phyloP scores from a whole-genome alignment of 2,797 vertebrate genomes.

The Ispidina lecontei region DNA sequence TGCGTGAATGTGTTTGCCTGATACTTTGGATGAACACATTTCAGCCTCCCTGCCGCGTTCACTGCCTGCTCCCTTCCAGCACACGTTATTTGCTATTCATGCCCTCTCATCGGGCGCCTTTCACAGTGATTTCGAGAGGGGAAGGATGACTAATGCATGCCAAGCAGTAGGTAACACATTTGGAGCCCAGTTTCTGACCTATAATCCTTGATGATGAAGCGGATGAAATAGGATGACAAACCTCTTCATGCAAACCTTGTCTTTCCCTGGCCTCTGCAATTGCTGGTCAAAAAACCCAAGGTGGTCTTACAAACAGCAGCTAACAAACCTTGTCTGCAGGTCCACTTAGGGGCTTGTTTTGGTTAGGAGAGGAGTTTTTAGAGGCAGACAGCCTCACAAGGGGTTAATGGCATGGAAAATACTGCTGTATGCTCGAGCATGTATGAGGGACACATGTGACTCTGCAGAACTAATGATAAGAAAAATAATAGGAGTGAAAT shows the following conservation, averaged over 20 bases:
- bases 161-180: constrained; percentile 12
- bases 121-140: constrained; percentile 15
- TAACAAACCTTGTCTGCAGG: neutral
- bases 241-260: neutral
- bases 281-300: neutral
- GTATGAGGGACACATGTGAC: neutral
- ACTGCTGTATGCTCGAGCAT: neutral
- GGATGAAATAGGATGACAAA: neutral
- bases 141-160: constrained; percentile 33
- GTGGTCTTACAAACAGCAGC: neutral
- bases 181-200: constrained; percentile 1
- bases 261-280: neutral
- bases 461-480: neutral
- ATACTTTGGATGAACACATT: neutral
- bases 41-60: neutral
- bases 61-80: neutral
- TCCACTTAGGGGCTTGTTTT: neutral
- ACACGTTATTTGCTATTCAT: constrained; percentile 40
- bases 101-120: constrained; percentile 18
- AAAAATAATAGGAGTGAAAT: neutral
- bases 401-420: neutral
- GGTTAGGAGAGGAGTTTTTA: neutral
- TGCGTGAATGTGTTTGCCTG: neutral
- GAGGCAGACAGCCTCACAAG: neutral
- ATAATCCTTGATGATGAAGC: neutral